Percentiles rank a stretch among this genome's conserved stretches.
These are phyloP conservation scores for Conops quadrifasciatus DNA, from an alignment of 2,888 invertebrate genomes.

Conservation along the genomic window DNA sequence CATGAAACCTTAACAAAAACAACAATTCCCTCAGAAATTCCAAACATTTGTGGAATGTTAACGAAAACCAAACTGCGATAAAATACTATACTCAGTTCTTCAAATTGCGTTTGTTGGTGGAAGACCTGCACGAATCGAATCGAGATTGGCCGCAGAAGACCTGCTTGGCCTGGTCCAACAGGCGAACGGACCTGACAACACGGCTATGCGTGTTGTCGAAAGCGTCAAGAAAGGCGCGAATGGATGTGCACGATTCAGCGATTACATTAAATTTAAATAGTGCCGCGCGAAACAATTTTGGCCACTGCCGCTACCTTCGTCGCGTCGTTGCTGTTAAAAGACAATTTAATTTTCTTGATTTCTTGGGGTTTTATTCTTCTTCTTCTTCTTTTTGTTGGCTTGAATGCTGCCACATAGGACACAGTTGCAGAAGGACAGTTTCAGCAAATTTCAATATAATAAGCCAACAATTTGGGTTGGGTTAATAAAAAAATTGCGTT, in stretches of 20 bases:
- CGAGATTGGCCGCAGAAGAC: too few relatives aligned
- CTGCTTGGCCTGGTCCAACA: too few relatives aligned
- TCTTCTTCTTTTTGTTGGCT: too few relatives aligned
- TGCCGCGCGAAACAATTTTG: conserved; percentile 6
- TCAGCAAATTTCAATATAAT: neutral
- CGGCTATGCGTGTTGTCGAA: neutral
- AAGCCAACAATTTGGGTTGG: too few relatives aligned
- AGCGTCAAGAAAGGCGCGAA: conserved; percentile 30
- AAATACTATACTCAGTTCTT: conserved; percentile 6
- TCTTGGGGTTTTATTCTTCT: neutral
- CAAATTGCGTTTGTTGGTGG: neutral
- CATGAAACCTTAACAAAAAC: too few relatives aligned
- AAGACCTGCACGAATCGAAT: neutral
- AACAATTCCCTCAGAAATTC: neutral
- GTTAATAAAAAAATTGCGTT: too few relatives aligned
- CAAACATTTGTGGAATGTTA: conserved; percentile 23
- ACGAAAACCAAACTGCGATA: conserved; percentile 16
- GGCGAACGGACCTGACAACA: neutral
- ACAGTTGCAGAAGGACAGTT: too few relatives aligned
- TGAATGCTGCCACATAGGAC: too few relatives aligned
- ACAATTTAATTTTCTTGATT: neutral
- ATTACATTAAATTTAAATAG: conserved; percentile 32
- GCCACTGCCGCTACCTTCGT: neutral
- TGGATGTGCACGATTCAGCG: conserved; percentile 24
- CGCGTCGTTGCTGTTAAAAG: neutral